phyloP scores from a whole-genome alignment of 2,888 invertebrate species.

The Habroteleia sp. region DNA sequence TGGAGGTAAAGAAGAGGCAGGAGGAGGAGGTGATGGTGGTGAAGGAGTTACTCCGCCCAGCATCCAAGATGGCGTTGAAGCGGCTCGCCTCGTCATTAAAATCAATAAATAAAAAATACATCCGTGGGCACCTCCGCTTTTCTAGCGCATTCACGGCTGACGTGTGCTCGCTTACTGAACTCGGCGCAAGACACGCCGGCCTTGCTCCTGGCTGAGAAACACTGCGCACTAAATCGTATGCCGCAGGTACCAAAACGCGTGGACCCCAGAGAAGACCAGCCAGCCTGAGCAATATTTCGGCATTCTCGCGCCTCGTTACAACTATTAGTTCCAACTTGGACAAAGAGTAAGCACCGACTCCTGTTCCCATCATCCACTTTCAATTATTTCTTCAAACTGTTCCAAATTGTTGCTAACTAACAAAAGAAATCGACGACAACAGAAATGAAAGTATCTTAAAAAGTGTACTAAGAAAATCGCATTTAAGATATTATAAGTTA shows the following conservation, averaged over 20 bases:
- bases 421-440: too few relatives aligned
- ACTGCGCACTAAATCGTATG: conserved; percentile 53
- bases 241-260: conserved; percentile 69
- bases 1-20: conserved; percentile 67
- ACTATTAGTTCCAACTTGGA: too few relatives aligned
- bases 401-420: too few relatives aligned
- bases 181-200: conserved; percentile 50
- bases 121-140: conserved; percentile 80
- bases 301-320: too few relatives aligned
- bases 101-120: conserved; percentile 82
- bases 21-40: conserved; percentile 67
- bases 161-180: conserved; percentile 72
- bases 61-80: conserved; percentile 81
- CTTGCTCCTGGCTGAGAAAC: conserved; percentile 62
- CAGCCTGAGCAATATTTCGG: too few relatives aligned
- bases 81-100: conserved; percentile 81
- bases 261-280: too few relatives aligned
- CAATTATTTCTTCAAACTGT: too few relatives aligned
- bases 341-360: too few relatives aligned
- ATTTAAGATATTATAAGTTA: too few relatives aligned
- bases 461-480: too few relatives aligned
- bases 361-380: too few relatives aligned
- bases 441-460: too few relatives aligned
- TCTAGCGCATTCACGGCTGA: conserved; percentile 77
- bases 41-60: conserved; percentile 81